Evolutionary conservation across 2,797 vertebrate species (phyloP).

Genomic region (Manis pentadactyla): DNA sequence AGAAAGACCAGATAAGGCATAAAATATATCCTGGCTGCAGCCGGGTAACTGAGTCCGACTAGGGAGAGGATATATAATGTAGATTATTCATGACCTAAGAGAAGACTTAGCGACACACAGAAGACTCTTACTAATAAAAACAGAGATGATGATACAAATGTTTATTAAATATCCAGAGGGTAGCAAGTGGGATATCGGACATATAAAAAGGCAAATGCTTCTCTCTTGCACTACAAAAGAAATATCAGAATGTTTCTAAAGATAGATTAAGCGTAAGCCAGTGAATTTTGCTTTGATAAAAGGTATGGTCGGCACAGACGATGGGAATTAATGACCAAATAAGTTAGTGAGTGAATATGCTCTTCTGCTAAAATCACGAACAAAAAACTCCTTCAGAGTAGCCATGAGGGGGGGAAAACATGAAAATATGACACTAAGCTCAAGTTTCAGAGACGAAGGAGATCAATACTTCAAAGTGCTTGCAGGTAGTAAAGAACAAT

Average conservation of each 20-base stretch:
- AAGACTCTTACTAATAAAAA: conserved; percentile 72
- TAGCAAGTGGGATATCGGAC: conserved; percentile 40
- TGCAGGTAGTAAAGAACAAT: not conserved
- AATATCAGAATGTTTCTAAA: conserved; percentile 68
- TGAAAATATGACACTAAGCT: conserved; percentile 7
- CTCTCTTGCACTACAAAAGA: conserved; percentile 51
- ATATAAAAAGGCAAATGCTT: conserved; percentile 62
- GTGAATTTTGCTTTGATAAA: conserved; percentile 66
- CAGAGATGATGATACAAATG: conserved; percentile 58
- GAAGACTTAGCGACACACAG: conserved; percentile 44
- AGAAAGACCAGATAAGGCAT: conserved; percentile 65
- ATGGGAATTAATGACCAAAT: conserved; percentile 61
- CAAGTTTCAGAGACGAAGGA: conserved; percentile 38
- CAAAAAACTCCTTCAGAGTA: conserved; percentile 24
- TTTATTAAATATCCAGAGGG: conserved; percentile 65
- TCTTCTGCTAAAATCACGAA: conserved; percentile 5
- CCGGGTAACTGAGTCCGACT: conserved; percentile 35
- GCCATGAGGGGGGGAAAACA: not conserved
- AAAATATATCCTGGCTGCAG: conserved; percentile 42
- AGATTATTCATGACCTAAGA: conserved; percentile 66
- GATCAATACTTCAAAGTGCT: not conserved
- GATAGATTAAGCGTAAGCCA: conserved; percentile 57
- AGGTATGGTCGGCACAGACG: not conserved
- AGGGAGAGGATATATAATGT: conserved; percentile 45
- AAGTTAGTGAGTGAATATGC: conserved; percentile 42